Evolutionary conservation across 2,797 vertebrate species (phyloP), one percentile per base, ranked within the genome.

Genomic region (Malacoraja senta): DNA sequence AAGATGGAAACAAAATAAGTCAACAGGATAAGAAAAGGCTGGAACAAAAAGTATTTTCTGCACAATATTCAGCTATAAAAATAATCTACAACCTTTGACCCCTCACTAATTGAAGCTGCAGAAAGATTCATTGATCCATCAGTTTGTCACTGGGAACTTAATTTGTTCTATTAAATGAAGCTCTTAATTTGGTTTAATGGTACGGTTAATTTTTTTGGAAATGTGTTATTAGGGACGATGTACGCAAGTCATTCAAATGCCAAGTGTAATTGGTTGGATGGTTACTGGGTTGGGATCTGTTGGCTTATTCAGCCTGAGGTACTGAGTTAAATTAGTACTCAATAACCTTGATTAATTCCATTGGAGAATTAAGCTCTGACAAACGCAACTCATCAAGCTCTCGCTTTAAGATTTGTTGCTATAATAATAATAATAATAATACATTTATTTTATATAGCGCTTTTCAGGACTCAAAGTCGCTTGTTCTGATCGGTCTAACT

Each of bases 131-230:
- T 86, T 15, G 58, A 32, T 86, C 13, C 10, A 84, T 24, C 81
- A 84, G 17, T 29, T 32, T 86, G 29, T 63, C 83, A 32, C 61
- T 61, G n/a, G 29, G 4, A 86, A 61, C 83, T 17, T 65, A 29
- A 86, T 86, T 86, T 86, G 63, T 32, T 86, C 63, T 63, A 86
- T 86, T 86, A 63, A 86, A 65, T 17, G 1, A 86, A 86, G 13
- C 61, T 65, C 58, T 86, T 86, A 65, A 65, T 86, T 61, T 86
- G 61, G n/a, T 86, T 86, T 86, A 86, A 86, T 65, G 83, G 32
- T 86, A 65, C 83, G 13, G 81, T 61, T n/a, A 84, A 86, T 86
- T 65, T 7, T 32, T 65, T 86, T 65, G n/a, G 83, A 17, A 29
- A n/a, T 86, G 26, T 86, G 83, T 63, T n/a, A 86, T 86, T 86